phyloP scores from a whole-genome alignment of 2,797 vertebrate genomes.

The Tokudaia muenninki region DNA sequence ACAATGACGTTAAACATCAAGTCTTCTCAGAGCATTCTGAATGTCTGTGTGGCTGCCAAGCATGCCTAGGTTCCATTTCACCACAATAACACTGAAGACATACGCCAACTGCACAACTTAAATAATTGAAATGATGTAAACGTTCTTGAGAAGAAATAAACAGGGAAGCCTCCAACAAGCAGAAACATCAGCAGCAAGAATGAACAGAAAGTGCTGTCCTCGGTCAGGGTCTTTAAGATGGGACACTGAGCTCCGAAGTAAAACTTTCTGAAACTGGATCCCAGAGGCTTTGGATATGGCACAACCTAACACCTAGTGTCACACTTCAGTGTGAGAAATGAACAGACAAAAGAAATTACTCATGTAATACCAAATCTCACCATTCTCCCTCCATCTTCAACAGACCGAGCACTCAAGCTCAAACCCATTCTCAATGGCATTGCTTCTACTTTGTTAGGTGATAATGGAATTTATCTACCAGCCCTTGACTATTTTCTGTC shows the following conservation, averaged over 20 bases:
- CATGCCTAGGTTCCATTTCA: conserved; percentile 33
- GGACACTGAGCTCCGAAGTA: neutral
- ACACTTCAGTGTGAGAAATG: conserved; percentile 50
- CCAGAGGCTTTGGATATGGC: neutral
- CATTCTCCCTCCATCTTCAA: conserved; percentile 67
- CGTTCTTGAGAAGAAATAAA: conserved; percentile 60
- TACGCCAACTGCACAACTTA: conserved; percentile 18
- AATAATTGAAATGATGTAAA: conserved; percentile 63
- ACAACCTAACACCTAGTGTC: neutral
- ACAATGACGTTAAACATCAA: conserved; percentile 10
- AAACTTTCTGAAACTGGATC: conserved; percentile 9
- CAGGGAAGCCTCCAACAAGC: conserved; percentile 20
- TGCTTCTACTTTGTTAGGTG: conserved; percentile 26
- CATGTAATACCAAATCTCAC: neutral
- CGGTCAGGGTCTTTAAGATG: neutral
- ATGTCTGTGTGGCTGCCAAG: conserved; percentile 30
- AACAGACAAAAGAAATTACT: conserved; percentile 42
- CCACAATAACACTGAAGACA: conserved; percentile 58
- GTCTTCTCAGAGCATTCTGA: neutral
- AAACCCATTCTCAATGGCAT: neutral
- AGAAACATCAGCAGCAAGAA: conserved; percentile 9
- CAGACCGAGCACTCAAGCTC: conserved; percentile 45
- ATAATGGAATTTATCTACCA: conserved; percentile 28
- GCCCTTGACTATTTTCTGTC: neutral
- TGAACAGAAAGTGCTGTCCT: neutral